phyloP scores from a whole-genome alignment of 2,888 invertebrate species.

The Dendrolimus houi region DNA sequence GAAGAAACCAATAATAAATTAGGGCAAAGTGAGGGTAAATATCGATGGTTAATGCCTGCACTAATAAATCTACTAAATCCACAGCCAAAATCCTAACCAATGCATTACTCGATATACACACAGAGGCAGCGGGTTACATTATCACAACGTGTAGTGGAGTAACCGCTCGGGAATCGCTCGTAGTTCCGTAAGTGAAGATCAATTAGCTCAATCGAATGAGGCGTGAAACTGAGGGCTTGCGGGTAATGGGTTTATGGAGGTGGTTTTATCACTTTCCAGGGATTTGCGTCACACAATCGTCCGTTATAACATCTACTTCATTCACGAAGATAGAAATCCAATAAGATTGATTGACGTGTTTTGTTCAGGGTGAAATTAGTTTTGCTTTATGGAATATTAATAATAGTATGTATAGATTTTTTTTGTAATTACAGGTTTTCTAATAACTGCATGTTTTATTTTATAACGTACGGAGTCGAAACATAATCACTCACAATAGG shows the following conservation, averaged over 20 bases:
- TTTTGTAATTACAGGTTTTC: too few species aligned
- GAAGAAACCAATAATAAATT: too few species aligned
- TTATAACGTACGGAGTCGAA: too few species aligned
- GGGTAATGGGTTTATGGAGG: slow-evolving; percentile 14
- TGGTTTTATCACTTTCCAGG: slow-evolving; percentile 4
- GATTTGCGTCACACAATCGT: background rate
- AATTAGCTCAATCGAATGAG: slow-evolving; percentile 51
- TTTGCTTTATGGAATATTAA: too few species aligned
- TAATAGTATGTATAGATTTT: too few species aligned
- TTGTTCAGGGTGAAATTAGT: too few species aligned
- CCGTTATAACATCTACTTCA: background rate
- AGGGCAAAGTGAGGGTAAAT: too few species aligned
- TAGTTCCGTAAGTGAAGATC: slow-evolving; percentile 51
- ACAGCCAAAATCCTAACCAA: background rate
- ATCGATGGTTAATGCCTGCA: background rate
- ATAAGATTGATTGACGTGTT: background rate
- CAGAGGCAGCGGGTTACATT: slow-evolving; percentile 8
- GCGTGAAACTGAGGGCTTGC: slow-evolving; percentile 31
- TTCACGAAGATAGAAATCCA: background rate
- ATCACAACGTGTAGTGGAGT: slow-evolving; percentile 17
- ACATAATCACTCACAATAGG: too few species aligned
- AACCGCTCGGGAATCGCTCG: slow-evolving; percentile 35
- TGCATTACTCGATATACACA: slow-evolving; percentile 12
- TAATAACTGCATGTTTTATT: too few species aligned
- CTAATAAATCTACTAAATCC: slow-evolving; percentile 10